Evolutionary conservation across 2,888 invertebrate genomes (phyloP), one percentile per base, ranked within the genome.

Genomic region (Busseola fusca): DNA sequence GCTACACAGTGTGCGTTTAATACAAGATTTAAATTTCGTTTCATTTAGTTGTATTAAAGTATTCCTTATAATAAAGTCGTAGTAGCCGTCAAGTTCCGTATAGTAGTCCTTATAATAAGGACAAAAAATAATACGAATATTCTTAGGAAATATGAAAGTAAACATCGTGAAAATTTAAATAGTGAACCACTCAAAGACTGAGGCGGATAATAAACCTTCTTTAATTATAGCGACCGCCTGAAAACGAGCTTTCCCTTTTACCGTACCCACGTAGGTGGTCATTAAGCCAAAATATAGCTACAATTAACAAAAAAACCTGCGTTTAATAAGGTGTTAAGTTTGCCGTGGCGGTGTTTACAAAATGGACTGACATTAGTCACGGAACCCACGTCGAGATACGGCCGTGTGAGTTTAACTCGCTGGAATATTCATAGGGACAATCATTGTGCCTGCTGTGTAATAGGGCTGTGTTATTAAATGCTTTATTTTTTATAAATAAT

Each of bases 301-400:
- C 92, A 93, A 95, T 95, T 94, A 95, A 92, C 93, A 93, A 94
- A 94, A 92, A 95, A 94, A 93, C 90, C 92, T 90, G 89, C 91
- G 90, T 90, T 94, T 94, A 93, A 95, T 93, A 93, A 93, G 92
- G 94, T 94, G 94, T 93, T 93, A 93, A 94, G 91, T 92, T 93
- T 90, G 88, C 90, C 89, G 88, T 88, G 78, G 87, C 88, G 88
- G 89, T 90, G 91, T 90, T 91, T 90, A 88, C 89, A 84, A 90
- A 94, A 92, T 91, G 88, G 89, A 89, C 86, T 87, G 84, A 84
- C 87, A 91, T 93, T 93, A 89, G 90, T 93, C 92, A 93, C 92
- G 92, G 83, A 83, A 83, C 86, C 83, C 83, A 84, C 75, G 72
- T 75, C 72, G 72, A 78, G 81, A 81, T 80, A 74, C 69, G n/a